phyloP scores from a whole-genome alignment of 2,797 vertebrate species.

The Emys orbicularis region DNA sequence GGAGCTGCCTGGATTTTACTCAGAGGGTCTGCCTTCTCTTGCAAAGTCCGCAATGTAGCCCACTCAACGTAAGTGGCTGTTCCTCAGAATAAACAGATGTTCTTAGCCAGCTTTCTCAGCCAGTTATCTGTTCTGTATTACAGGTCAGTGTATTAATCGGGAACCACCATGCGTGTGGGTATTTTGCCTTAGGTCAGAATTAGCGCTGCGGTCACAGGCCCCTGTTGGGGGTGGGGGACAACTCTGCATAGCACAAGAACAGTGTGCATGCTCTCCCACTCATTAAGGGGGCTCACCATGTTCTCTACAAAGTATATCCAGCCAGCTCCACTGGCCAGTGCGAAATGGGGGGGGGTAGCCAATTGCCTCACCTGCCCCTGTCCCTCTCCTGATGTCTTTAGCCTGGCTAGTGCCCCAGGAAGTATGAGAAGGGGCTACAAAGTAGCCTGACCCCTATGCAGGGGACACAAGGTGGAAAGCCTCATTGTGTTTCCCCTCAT shows the following conservation, averaged over 20 bases:
- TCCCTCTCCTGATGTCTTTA: neutral
- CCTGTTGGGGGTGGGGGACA: neutral
- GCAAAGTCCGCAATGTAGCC: rapidly evolving
- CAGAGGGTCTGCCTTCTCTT: neutral
- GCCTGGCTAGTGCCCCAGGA: slow-evolving; percentile 5
- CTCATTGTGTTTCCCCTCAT: slow-evolving; percentile 51
- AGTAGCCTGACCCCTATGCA: neutral
- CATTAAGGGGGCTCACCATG: rapidly evolving
- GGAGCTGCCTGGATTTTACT: slow-evolving; percentile 20
- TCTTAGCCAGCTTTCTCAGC: neutral
- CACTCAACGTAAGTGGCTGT: neutral
- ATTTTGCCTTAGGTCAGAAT: neutral
- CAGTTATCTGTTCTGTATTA: neutral
- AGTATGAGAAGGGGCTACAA: neutral
- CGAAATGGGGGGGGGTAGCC: neutral
- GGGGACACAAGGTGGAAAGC: neutral
- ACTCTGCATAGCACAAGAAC: neutral
- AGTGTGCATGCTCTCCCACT: rapidly evolving
- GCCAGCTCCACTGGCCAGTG: neutral
- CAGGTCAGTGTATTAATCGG: neutral
- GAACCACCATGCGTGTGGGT: neutral
- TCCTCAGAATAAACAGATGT: neutral
- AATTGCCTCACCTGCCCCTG: neutral
- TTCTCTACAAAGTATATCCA: neutral
- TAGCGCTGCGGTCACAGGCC: neutral